Conservation (phyloP, 1,140 invertebrate species). For the Lordiphosa stackelbergi region DNA sequence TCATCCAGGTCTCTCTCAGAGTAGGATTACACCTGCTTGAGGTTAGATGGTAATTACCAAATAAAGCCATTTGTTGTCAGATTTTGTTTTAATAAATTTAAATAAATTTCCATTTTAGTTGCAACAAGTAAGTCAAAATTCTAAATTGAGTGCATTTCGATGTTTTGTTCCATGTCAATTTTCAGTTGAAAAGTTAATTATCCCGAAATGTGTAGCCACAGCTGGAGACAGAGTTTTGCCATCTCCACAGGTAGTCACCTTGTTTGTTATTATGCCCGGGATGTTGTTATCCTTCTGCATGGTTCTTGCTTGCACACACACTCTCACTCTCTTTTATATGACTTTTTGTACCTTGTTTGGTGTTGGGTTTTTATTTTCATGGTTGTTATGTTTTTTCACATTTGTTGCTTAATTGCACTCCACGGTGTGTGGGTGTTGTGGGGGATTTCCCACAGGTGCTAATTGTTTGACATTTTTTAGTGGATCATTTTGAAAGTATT, state of each 20-base stretch:
- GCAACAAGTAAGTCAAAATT: not conserved
- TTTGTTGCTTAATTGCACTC: constrained; percentile 41
- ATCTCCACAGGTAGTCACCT: constrained; percentile 23
- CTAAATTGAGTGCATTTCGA: constrained; percentile 53
- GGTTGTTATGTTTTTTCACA: constrained; percentile 40
- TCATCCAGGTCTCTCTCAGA: not conserved
- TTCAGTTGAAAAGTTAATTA: constrained; percentile 60
- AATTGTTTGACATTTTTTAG: constrained; percentile 27
- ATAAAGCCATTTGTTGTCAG: not conserved
- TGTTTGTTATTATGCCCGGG: constrained; percentile 19
- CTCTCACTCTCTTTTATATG: constrained; percentile 18
- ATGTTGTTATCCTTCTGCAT: constrained; percentile 13
- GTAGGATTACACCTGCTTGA: not conserved
- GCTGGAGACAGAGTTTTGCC: constrained; percentile 9
- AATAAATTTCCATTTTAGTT: not conserved
- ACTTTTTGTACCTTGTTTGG: constrained; percentile 36
- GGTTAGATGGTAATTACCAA: not conserved
- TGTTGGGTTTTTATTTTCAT: constrained; percentile 22
- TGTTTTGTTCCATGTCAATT: constrained; percentile 41
- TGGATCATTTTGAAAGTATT: not conserved
- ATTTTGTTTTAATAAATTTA: not conserved
- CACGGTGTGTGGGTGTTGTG: not conserved
- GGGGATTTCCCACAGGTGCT: constrained; percentile 12
- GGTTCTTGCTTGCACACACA: constrained; percentile 1
- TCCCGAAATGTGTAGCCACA: constrained; percentile 12